Conservation (phyloP, 2,113 vertebrate genomes). For the Odocoileus virginianus region DNA sequence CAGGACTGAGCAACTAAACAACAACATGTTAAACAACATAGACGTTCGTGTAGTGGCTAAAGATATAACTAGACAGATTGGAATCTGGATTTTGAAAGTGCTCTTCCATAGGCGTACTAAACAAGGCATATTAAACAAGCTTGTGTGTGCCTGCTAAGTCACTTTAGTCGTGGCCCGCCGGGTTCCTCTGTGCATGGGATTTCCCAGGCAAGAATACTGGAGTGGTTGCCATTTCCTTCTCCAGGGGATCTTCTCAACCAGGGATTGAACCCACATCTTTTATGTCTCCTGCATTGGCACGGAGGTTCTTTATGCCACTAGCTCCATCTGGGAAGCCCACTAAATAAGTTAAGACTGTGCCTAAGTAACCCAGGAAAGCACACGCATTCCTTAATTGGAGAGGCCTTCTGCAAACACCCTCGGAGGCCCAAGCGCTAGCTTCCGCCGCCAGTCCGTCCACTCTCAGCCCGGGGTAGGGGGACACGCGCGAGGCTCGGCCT, state of each 20-base stretch:
- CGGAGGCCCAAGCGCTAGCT: fast-evolving
- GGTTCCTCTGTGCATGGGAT: not conserved
- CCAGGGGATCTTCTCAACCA: not conserved
- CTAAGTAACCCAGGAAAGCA: not conserved
- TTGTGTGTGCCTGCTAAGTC: not conserved
- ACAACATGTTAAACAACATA: not conserved
- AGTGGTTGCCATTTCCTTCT: not conserved
- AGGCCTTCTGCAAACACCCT: not conserved
- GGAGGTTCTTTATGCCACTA: not conserved
- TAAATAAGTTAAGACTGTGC: not conserved
- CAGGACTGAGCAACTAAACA: not conserved
- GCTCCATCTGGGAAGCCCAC: not conserved
- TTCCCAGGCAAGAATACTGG: not conserved
- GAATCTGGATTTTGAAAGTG: not conserved
- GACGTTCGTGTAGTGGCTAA: not conserved
- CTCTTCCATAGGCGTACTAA: not conserved
- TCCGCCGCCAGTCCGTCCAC: fast-evolving
- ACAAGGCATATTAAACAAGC: not conserved
- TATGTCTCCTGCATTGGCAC: not conserved
- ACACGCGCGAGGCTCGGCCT: not conserved
- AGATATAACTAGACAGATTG: not conserved
- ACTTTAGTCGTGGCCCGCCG: not conserved
- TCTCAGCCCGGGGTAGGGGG: fast-evolving
- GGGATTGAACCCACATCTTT: not conserved
- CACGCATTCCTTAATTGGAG: fast-evolving